These are phyloP conservation scores for Hippopotamyrus pictus DNA, from an alignment of 2,797 vertebrate species.

Conservation along the genomic window DNA sequence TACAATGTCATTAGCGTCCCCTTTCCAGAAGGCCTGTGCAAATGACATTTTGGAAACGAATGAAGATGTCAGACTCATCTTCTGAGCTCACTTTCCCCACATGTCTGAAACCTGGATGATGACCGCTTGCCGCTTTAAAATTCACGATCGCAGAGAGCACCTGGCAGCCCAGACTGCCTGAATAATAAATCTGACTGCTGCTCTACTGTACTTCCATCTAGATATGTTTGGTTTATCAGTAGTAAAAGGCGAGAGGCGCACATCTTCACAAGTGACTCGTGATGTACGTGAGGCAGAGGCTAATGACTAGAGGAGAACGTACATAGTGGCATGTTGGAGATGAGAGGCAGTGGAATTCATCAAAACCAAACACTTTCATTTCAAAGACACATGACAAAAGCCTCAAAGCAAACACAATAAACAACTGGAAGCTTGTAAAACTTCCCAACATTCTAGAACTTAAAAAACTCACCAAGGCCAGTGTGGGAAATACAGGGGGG, in stretches of 20 bases:
- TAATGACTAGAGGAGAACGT: background rate
- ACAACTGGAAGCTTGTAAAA: background rate
- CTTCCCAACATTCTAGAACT: background rate
- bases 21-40: background rate
- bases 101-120: background rate
- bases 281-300: background rate
- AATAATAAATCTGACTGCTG: background rate
- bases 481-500: background rate
- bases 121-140: background rate
- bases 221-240: background rate
- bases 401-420: background rate
- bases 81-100: background rate
- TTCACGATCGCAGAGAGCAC: conserved; percentile 5
- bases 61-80: conserved; percentile 7
- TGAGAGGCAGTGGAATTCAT: background rate
- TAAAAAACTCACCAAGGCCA: background rate
- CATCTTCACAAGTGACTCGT: background rate
- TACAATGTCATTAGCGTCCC: background rate
- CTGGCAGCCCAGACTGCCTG: background rate
- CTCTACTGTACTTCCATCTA: background rate
- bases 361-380: background rate
- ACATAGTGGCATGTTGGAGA: background rate
- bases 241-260: background rate
- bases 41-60: background rate
- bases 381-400: background rate